Base-by-base conservation (phyloP, 2,113 vertebrate genomes). In the Sinocyclocheilus anophthalmus region DNA sequence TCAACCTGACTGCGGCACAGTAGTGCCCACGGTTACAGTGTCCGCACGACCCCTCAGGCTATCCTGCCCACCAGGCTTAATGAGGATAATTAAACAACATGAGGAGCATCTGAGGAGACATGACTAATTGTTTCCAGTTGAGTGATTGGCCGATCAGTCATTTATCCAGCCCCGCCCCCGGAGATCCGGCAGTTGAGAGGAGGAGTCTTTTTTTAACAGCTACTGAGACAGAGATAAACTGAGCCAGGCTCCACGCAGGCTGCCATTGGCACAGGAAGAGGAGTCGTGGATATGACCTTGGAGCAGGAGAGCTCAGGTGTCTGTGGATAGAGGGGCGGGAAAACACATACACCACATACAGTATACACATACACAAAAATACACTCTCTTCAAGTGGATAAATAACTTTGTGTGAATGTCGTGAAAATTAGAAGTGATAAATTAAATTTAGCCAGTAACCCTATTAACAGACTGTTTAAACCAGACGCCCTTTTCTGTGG, bases 91-190 rank as follows among this genome's bases (percentile, higher is more conserved):
- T 88, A 88, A 84, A 87, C 83, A 83, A 85, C 75, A 53, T 24
- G 87, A 78, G 37, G 7, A 85, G 80, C 33, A 65, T 63, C 82
- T 55, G 69, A 85, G 57, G 84, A 90, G 87, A 88, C 83, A 83
- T 85, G 87, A 90, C 85, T 90, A 90, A 88, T 88, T 88, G 67
- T 90, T 88, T 87, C 80, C 50, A 83, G 76, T 76, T 69, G 84
- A 88, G 76, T 13, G 45, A 85, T 69, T 83, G 85, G 65, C 65
- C 65, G 75, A 80, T 69, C 50, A 83, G 85, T 88, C 85, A 84
- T 79, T 73, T 77, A 88, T 85, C 22, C 39, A 59, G 73, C 73
- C 83, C 70, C 77, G 61, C 89, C 85, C 69, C 30, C 79, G 3
- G 69, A 86, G 78, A 82, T 67, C n/a, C 37, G 14, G 65, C 65